Percentiles rank a stretch among this genome's conserved stretches.
Conservation (phyloP, 1,140 invertebrate species). For the Pentalonia nigronervosa region DNA sequence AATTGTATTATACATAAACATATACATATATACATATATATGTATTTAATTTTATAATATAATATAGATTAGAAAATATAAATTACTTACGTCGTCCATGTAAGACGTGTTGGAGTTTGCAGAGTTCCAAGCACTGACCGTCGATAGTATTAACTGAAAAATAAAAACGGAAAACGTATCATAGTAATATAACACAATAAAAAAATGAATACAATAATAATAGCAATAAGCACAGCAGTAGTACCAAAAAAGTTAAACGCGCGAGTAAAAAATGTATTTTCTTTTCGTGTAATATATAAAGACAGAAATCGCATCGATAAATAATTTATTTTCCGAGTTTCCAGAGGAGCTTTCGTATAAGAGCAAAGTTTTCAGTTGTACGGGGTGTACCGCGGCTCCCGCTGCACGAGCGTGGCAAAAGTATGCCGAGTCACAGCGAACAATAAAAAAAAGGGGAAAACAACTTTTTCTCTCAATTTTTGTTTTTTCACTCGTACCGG, state of each 20-base stretch:
- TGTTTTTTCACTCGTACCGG: neutral
- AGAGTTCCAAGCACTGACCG: neutral
- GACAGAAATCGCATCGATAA: neutral
- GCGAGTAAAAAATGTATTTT: neutral
- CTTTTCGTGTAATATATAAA: neutral
- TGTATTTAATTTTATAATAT: neutral
- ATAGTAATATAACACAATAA: neutral
- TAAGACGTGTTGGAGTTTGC: slow-evolving; percentile 2
- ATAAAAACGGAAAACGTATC: neutral
- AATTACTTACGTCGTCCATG: slow-evolving; percentile 51
- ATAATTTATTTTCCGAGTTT: neutral
- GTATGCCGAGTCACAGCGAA: neutral
- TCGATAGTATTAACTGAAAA: slow-evolving; percentile 40
- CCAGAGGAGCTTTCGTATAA: neutral
- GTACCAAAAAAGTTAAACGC: neutral
- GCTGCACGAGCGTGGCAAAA: neutral
- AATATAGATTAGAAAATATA: neutral
- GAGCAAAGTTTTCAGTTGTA: slow-evolving; percentile 15
- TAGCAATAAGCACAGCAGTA: neutral
- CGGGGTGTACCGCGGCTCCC: neutral
- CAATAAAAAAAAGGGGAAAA: neutral
- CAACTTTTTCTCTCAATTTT: neutral
- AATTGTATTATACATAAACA: neutral
- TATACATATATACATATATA: too few species aligned
- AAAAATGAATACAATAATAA: neutral